A percentile compares a stretch with the other conserved stretches of the same genome.
Evolutionary conservation across 2,797 vertebrate species (phyloP).

Genomic region (Coccyzus lansbergi): DNA sequence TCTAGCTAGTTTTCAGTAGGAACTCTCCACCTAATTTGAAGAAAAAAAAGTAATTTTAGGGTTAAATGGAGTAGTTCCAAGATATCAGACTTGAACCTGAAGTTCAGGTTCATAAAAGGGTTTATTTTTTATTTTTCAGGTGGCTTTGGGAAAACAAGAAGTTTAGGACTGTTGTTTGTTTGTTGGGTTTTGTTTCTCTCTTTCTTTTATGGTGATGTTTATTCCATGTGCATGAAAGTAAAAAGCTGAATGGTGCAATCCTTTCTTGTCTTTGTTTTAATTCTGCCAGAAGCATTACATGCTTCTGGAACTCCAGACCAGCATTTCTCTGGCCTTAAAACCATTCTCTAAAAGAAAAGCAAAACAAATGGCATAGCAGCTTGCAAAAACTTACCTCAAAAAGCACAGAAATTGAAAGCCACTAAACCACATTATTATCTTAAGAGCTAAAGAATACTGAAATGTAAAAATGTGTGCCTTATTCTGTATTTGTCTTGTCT

Average conservation of each 20-base stretch:
- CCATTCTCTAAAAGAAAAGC: not conserved
- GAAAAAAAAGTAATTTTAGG: not conserved
- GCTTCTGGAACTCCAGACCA: not conserved
- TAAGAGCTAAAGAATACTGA: not conserved
- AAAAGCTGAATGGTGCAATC: not conserved
- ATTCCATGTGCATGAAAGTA: not conserved
- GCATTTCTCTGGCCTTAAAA: not conserved
- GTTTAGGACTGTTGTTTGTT: not conserved
- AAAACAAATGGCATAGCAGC: not conserved
- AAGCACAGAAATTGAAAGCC: not conserved
- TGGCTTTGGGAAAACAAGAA: not conserved
- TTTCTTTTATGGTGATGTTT: not conserved
- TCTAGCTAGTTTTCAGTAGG: not conserved
- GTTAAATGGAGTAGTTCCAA: not conserved
- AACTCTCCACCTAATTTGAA: not conserved
- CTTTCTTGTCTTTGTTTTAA: not conserved
- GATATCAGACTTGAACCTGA: not conserved
- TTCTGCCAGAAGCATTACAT: not conserved
- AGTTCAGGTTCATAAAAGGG: not conserved
- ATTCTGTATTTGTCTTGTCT: not conserved
- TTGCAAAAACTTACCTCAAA: not conserved
- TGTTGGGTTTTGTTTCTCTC: not conserved
- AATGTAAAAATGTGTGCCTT: not conserved
- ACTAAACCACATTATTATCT: not conserved
- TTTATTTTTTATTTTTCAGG: not conserved